phyloP scores from a whole-genome alignment of 2,888 invertebrate genomes.

The Phrixothrix hirtus region DNA sequence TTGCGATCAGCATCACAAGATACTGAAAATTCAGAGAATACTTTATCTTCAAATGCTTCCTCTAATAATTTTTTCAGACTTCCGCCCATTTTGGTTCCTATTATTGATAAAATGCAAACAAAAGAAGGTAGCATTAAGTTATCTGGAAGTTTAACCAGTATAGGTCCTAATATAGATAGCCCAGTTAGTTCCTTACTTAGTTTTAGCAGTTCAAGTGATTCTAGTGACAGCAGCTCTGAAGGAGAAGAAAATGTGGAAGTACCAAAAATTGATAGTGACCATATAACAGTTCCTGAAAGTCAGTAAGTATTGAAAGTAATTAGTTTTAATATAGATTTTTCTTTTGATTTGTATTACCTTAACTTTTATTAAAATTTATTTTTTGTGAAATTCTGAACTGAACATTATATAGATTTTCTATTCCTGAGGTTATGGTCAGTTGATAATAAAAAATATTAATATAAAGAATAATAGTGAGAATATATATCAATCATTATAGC shows the following conservation, averaged over 20 bases:
- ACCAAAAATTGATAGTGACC: conserved; percentile 3
- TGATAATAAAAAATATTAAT: no score
- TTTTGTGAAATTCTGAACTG: no score
- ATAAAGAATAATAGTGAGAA: no score
- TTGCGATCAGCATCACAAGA: conserved; percentile 38
- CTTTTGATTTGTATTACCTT: no score
- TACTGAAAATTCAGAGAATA: conserved; percentile 66
- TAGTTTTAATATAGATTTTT: no score
- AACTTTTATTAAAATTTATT: no score
- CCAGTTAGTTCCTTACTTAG: conserved; percentile 52
- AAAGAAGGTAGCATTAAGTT: conserved; percentile 38
- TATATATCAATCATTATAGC: no score
- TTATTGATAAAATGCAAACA: conserved; percentile 65
- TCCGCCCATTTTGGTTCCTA: conserved; percentile 73
- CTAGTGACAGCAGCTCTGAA: conserved; percentile 47
- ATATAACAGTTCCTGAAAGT: background rate
- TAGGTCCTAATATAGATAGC: conserved; percentile 71
- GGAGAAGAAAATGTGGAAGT: conserved; percentile 14
- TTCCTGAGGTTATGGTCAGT: no score
- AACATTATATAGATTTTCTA: no score
- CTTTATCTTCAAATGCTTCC: conserved; percentile 55
- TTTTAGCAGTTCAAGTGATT: conserved; percentile 36
- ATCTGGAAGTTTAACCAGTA: conserved; percentile 70
- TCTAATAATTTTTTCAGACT: conserved; percentile 65
- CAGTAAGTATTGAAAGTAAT: conserved; percentile 15